Conservation (phyloP, 2,888 invertebrate species). For the Thera britannica region DNA sequence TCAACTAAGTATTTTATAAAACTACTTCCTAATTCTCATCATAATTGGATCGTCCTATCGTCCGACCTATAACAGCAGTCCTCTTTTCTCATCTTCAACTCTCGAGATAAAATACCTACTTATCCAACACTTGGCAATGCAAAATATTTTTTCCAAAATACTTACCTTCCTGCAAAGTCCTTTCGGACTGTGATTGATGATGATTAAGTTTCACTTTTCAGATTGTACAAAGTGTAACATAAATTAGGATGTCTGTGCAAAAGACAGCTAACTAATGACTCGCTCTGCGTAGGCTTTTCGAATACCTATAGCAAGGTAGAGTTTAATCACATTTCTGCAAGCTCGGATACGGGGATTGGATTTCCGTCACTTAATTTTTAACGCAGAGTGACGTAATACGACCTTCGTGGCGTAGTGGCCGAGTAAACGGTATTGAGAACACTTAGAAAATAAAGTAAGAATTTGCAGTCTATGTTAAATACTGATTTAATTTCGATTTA, state of each 20-base stretch:
- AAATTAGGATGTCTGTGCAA: slow-evolving; percentile 42
- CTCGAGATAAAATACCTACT: background rate
- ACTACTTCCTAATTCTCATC: no score
- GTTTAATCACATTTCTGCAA: slow-evolving; percentile 34
- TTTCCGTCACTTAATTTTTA: slow-evolving; percentile 5
- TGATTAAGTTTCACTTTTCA: slow-evolving; percentile 39
- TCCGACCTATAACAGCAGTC: no score
- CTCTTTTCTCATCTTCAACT: no score
- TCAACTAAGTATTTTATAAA: no score
- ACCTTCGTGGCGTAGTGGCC: no score
- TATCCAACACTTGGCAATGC: background rate
- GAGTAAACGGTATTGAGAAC: no score
- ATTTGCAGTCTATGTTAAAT: no score
- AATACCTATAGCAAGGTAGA: slow-evolving; percentile 18
- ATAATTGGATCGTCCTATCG: no score
- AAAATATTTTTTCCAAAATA: slow-evolving; percentile 1
- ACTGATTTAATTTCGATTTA: no score
- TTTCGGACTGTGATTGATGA: slow-evolving; percentile 34
- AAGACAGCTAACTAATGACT: slow-evolving; percentile 44
- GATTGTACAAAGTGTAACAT: slow-evolving; percentile 35
- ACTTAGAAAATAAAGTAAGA: no score
- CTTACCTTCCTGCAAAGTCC: slow-evolving; percentile 6
- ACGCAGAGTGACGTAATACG: background rate
- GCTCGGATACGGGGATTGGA: background rate
- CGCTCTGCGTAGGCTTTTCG: slow-evolving; percentile 16